Base-by-base conservation (phyloP, 2,113 vertebrate genomes). In the Eleginops maclovinus region DNA sequence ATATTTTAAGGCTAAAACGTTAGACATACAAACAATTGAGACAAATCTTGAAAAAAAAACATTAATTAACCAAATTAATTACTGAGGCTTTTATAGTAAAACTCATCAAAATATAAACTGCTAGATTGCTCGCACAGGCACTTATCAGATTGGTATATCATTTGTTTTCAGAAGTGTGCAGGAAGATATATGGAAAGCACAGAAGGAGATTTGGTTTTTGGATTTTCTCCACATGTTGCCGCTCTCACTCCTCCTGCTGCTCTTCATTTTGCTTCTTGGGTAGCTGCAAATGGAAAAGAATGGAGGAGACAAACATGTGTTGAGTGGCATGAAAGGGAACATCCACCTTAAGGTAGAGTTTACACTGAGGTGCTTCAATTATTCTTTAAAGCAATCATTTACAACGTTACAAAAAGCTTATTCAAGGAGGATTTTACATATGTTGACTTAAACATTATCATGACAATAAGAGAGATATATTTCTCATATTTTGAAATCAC, bases 181-280 rank as follows among this genome's bases (percentile, higher is more conserved):
- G 84, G 82, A 68, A 75, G 84, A 85, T 75, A 81, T 69, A 85
- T 26, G n/a, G 83, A 63, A 87, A 64, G 67, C 55, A 76, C 54
- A 83, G 22, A 14, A 58, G 77, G 26, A 77, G 67, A 63, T 87
- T 82, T 85, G 76, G 81, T 81, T 76, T 75, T 59, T 65, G 14
- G n/a, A 47, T 22, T 77, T 81, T 73, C 59, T 62, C 58, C 69
- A 65, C 17, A 59, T 19, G 59, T 49, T 82, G 19, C 26, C 55
- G 40, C 47, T 75, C 62, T 94, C 88, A 93, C 75, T 93, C 93
- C 26, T 94, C 92, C 43, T 94, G 89, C 66, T 93, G 92, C 50
- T 95, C 94, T 76, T 92, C 87, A 75, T 94, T 95, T 81, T 92
- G 93, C 84, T 94, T 94, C 90, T 95, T 94, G 61, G 93, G 88